A percentile compares a stretch with the other conserved stretches of the same genome.
Evolutionary conservation across 2,113 vertebrate genomes (phyloP).

Genomic region (Chloropsis hardwickii): DNA sequence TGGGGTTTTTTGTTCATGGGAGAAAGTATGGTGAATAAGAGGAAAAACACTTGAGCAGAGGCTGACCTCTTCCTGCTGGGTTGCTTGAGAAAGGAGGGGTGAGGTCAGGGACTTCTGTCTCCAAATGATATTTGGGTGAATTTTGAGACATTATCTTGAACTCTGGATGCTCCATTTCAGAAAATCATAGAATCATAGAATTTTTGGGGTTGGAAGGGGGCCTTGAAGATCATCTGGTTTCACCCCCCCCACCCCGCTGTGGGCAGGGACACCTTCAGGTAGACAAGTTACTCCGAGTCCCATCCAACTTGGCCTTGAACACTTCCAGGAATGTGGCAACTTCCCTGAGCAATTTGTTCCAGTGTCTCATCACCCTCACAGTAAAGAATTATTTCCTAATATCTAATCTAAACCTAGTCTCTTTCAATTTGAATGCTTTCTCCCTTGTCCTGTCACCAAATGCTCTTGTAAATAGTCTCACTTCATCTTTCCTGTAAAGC

Average conservation of each 20-base stretch:
- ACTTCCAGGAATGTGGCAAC: neutral
- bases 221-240: neutral
- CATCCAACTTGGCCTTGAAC: neutral
- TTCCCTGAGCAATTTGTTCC: neutral
- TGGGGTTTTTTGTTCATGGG: neutral
- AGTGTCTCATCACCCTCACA: neutral
- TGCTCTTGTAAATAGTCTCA: neutral
- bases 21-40: neutral
- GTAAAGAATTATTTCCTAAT: neutral
- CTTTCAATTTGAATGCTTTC: neutral
- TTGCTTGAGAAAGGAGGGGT: neutral
- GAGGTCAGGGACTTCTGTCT: neutral
- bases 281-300: neutral
- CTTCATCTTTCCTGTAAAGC: neutral
- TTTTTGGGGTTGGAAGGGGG: neutral
- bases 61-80: neutral
- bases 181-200: neutral
- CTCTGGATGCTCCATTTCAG: neutral
- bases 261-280: neutral
- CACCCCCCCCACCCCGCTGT: accelerated
- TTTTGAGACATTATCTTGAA: neutral
- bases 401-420: neutral
- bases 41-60: neutral
- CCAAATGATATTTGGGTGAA: neutral
- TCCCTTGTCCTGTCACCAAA: neutral